Percentiles rank a stretch among this genome's conserved stretches.
Evolutionary conservation across 2,113 vertebrate genomes (phyloP).

Genomic region (Numida meleagris): DNA sequence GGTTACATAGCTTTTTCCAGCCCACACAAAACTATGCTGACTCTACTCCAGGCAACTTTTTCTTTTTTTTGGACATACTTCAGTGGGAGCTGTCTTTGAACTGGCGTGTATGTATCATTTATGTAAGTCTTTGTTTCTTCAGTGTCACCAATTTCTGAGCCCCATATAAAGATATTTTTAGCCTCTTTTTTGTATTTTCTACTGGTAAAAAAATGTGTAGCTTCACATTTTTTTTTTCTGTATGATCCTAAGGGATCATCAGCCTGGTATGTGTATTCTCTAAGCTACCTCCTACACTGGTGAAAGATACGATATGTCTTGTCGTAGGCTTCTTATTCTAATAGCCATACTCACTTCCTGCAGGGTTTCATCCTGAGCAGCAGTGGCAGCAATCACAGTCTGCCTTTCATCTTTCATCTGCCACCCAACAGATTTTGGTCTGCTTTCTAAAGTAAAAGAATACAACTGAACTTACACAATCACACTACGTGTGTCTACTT

Average conservation of each 20-base stretch:
- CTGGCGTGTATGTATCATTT: background rate
- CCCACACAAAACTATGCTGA: background rate
- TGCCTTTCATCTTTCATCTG: slow-evolving; percentile 13
- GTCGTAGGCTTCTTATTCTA: background rate
- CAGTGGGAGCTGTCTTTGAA: background rate
- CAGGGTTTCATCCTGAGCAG: background rate
- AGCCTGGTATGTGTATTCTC: background rate
- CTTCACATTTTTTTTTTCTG: background rate
- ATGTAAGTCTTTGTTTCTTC: background rate
- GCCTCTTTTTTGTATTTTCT: background rate
- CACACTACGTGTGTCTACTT: background rate
- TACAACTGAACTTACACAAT: background rate
- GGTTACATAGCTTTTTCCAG: background rate
- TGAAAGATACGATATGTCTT: background rate
- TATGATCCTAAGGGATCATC: background rate
- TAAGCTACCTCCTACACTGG: background rate
- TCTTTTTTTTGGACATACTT: background rate
- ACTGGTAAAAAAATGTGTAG: background rate
- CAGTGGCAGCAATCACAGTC: background rate
- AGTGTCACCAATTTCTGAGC: background rate
- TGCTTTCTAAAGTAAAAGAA: slow-evolving; percentile 19
- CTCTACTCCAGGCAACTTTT: background rate
- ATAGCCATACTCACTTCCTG: background rate
- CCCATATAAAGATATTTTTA: background rate
- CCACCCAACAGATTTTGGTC: background rate